Conservation (phyloP, 2,888 invertebrate genomes). For the Ornithoptera alexandrae region DNA sequence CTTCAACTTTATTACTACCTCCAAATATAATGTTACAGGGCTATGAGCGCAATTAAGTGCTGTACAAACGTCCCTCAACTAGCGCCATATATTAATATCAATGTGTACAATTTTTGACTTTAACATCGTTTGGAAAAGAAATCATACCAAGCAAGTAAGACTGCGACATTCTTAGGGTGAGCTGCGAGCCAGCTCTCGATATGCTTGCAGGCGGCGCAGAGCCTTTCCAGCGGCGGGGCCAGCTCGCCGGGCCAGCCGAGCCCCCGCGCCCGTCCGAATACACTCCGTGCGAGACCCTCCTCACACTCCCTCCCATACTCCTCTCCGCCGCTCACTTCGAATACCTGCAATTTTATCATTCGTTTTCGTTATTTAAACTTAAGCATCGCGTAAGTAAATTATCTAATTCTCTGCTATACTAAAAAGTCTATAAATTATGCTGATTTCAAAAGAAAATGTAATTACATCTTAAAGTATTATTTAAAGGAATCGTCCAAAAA, state of each 20-base stretch:
- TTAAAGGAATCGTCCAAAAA: too few species aligned
- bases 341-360: conserved; percentile 82
- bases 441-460: too few species aligned
- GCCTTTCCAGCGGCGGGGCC: conserved; percentile 92
- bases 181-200: conserved; percentile 95
- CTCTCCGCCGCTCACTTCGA: conserved; percentile 85
- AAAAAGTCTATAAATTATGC: too few species aligned
- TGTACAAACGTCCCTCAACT: too few species aligned
- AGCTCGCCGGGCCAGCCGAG: conserved; percentile 92
- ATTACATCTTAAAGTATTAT: too few species aligned
- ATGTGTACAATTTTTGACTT: too few species aligned
- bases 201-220: conserved; percentile 95
- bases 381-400: neutral
- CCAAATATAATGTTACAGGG: too few species aligned
- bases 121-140: too few species aligned
- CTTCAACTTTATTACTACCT: too few species aligned
- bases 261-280: conserved; percentile 85
- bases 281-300: conserved; percentile 79
- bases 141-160: conserved; percentile 89
- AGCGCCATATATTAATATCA: too few species aligned
- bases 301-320: conserved; percentile 65
- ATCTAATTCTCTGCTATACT: too few species aligned
- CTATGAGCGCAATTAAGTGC: too few species aligned
- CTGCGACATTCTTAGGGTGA: conserved; percentile 91
- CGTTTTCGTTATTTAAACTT: neutral